Base-by-base conservation (phyloP, 2,888 invertebrate genomes). In the Tiliacea aurago region DNA sequence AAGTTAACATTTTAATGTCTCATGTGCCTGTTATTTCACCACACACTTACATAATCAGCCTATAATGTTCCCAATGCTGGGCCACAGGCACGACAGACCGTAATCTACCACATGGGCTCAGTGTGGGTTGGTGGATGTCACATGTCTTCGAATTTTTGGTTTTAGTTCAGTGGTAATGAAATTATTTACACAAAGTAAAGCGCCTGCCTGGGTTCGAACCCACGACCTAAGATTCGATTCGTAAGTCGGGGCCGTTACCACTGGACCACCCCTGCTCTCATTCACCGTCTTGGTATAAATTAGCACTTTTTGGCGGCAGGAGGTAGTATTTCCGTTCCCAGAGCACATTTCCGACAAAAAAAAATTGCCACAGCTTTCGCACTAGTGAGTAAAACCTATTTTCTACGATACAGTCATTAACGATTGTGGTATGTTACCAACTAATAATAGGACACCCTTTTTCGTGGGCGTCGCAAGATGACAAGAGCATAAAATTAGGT, bases 381-480 rank as follows among this genome's bases (percentile, higher is more conserved):
- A 49, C 10, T 28, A 47, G 15, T 69, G 28, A 49, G 37, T 62
- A 7, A 56, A 66, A 59, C 11, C 20, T 61, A 68, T 56, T 75
- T 73, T 75, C 5, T 55, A 49, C 45, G 20, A 33, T 58, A 62
- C 62, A 41, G 62, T 73, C 73, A 78, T 70, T 62, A 49, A 41
- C 43, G 13, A 58, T 13, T 66, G 55, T 73, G 51, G 56, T 61
- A 43, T 41, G 41, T 56, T 56, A 62, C 13, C 13, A 47, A 51
- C 79, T 73, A 78, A 73, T 67, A 56, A 73, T 73, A 78, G 51
- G 33, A 63, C 45, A 73, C 45, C 62, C 67, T 56, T 74, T 73
- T 56, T 41, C 62, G 77, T 79, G 73, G 79, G 73, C 56, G 77
- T 79, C 33, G n/a, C 18, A 20, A 64, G 43, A 73, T 78, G 80